Base-by-base conservation (phyloP, 2,797 vertebrate species). In the Bovichtus diacanthus region DNA sequence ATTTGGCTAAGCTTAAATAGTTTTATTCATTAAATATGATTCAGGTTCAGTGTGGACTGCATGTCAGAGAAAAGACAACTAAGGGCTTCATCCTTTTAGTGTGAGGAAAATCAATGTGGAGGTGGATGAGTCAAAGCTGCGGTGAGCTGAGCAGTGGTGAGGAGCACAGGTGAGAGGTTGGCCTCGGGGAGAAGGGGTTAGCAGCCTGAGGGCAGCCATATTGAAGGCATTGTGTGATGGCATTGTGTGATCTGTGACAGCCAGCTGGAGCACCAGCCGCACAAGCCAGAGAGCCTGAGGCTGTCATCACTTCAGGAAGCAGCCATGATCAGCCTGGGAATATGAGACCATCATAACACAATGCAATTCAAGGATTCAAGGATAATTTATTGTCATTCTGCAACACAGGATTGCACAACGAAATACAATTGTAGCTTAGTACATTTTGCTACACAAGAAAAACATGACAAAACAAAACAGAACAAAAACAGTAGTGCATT, bases 211-310 rank as follows among this genome's bases (percentile, higher is more conserved):
- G 70, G 39, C 60, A 43, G 60, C n/a, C 41, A 29, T 72, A 53
- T 73, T 39, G 29, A 25, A 60, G 46, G 44, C 58, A 46, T 53
- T 59, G 69, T 59, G 64, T 25, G 12, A 56, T 46, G 63, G 67
- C 62, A 70, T 53, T 19, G 39, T 66, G 63, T 58, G 25, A 63
- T 51, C 5, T 53, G 56, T 60, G 70, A 64, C 59, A 59, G 47
- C 64, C 80, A 82, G 69, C 80, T 82, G 74, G 53, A 67, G 61
- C 62, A 56, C 25, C 62, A 12, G 50, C 10, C 38, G 1, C 15
- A 50, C 36, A 67, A 68, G 53, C 25, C n/a, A 60, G 23, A n/a
- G 38, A 49, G 55, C 74, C 58, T 1, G 58, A 82, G 80, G 80
- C 74, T 12, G 56, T 63, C 64, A 64, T 63, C 62, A 31, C 21